phyloP scores from a whole-genome alignment of 2,113 vertebrate genomes.

The Gopherus evgoodei region DNA sequence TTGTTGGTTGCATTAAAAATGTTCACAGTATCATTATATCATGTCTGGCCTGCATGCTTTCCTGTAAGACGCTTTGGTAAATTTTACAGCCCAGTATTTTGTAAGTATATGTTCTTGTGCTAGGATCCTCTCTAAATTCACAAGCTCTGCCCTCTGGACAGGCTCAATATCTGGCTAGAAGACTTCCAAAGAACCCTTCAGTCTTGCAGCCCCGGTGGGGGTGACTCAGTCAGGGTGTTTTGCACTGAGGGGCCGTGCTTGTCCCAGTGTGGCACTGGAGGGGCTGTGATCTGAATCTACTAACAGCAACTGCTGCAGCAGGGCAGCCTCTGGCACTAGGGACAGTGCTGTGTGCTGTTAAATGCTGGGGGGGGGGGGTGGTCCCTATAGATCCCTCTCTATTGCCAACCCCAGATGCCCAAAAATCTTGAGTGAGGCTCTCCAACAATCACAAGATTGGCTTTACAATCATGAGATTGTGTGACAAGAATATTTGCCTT shows the following conservation, averaged over 20 bases:
- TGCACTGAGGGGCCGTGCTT: not conserved
- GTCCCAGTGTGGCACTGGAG: not conserved
- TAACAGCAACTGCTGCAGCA: not conserved
- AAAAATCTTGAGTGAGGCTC: too few relatives aligned
- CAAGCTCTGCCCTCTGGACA: not conserved
- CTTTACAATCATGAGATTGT: too few relatives aligned
- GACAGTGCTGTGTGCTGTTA: not conserved
- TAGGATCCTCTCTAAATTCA: not conserved
- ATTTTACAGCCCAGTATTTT: constrained; percentile 11
- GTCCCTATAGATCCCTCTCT: not conserved
- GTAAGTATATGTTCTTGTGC: constrained; percentile 1
- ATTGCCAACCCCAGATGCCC: too few relatives aligned
- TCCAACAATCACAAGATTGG: too few relatives aligned
- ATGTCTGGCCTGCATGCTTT: constrained; percentile 26
- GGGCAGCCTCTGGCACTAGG: not conserved
- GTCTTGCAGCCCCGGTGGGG: rapidly evolving
- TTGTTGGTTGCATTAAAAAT: not conserved
- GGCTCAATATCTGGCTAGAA: not conserved
- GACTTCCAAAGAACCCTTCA: not conserved
- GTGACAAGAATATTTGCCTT: too few relatives aligned
- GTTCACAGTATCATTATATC: not conserved
- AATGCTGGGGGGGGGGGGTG: not conserved
- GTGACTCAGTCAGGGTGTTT: not conserved
- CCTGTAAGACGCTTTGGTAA: not conserved
- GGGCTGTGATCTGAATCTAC: not conserved